phyloP scores from a whole-genome alignment of 2,113 vertebrate genomes.

The Numenius arquata region DNA sequence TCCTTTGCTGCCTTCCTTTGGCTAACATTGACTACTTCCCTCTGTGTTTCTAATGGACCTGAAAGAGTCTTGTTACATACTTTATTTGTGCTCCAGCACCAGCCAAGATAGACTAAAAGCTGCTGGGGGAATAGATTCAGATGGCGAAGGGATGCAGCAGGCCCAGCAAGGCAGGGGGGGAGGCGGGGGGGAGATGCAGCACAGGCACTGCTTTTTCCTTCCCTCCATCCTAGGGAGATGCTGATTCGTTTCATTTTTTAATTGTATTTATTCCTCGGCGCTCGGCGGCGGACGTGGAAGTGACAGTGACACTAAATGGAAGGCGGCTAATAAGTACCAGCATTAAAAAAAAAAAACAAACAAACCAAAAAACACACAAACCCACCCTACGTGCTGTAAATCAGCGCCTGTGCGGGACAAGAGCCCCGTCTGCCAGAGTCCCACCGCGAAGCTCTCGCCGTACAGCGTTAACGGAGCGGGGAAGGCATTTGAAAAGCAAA shows the following conservation, averaged over 20 bases:
- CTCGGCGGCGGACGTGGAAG: background rate
- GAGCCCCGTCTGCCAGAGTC: fast-evolving
- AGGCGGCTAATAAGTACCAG: background rate
- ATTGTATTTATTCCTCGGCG: background rate
- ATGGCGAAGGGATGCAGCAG: background rate
- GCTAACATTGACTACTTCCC: conserved; percentile 48
- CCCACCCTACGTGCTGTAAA: background rate
- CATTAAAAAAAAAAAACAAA: background rate
- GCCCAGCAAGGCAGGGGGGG: background rate
- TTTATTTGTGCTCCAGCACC: conserved; percentile 23
- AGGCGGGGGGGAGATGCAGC: background rate
- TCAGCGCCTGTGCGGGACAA: background rate
- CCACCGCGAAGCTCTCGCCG: background rate
- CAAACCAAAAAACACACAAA: no score
- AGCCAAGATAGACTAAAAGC: background rate
- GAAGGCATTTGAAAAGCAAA: background rate
- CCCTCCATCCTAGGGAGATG: background rate
- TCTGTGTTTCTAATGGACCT: conserved; percentile 55
- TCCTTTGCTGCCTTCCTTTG: conserved; percentile 11
- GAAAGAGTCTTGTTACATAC: background rate
- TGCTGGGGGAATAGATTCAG: background rate
- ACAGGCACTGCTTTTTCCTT: background rate
- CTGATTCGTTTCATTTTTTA: background rate
- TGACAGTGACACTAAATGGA: background rate
- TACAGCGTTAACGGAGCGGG: background rate